These are phyloP conservation scores for Harpalus rubripes DNA, from an alignment of 2,888 invertebrate species.

Conservation along the genomic window DNA sequence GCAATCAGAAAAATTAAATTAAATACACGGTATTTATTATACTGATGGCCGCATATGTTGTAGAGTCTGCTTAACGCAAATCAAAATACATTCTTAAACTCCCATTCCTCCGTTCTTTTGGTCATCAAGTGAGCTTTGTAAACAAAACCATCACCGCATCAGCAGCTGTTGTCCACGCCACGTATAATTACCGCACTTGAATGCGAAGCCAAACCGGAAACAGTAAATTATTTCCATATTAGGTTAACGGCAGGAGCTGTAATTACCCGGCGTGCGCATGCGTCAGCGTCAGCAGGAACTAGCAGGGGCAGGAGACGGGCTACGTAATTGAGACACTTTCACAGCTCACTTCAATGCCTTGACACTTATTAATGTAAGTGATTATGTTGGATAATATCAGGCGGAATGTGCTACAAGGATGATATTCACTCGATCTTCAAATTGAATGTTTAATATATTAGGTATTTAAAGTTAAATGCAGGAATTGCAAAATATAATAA, in stretches of 20 bases:
- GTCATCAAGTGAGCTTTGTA: not conserved
- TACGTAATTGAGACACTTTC: constrained; percentile 49
- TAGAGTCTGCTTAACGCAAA: no score
- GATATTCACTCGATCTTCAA: not conserved
- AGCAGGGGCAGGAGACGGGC: not conserved
- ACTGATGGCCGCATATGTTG: no score
- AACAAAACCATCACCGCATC: not conserved
- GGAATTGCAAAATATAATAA: no score
- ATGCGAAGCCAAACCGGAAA: constrained; percentile 48
- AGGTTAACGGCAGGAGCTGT: constrained; percentile 48
- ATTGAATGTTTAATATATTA: no score
- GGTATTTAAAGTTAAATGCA: no score
- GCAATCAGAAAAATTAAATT: no score
- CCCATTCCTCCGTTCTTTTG: not conserved
- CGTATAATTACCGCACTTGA: constrained; percentile 35
- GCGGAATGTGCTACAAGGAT: not conserved
- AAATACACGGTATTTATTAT: no score
- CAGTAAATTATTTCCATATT: constrained; percentile 63
- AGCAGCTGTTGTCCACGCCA: constrained; percentile 35
- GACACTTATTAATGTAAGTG: constrained; percentile 34
- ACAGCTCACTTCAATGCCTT: constrained; percentile 41
- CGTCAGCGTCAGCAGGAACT: constrained; percentile 30
- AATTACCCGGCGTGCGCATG: constrained; percentile 44
- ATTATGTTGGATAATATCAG: constrained; percentile 13
- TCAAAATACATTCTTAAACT: not conserved